Conservation (phyloP, 2,113 vertebrate species). For the Spilogale gracilis region DNA sequence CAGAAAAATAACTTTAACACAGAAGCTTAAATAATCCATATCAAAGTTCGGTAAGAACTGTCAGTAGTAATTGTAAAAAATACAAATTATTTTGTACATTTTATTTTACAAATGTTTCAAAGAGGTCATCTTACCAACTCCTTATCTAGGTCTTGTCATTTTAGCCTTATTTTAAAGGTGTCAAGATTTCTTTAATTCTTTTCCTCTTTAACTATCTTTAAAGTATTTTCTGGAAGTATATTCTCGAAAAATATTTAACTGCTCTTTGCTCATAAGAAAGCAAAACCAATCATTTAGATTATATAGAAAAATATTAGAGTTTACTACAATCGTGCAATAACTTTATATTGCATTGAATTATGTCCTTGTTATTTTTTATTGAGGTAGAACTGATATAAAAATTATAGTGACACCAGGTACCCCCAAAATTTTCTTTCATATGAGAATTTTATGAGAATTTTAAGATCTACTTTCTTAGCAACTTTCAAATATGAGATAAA, state of each 20-base stretch:
- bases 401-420: background rate
- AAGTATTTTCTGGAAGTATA: background rate
- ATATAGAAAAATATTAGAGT: background rate
- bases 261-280: background rate
- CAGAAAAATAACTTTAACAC: background rate
- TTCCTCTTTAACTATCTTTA: background rate
- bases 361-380: background rate
- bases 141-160: slow-evolving; percentile 4
- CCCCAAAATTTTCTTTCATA: too few species aligned
- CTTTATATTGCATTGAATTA: background rate
- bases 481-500: background rate
- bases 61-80: background rate
- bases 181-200: background rate
- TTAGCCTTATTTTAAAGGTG: background rate
- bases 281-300: background rate
- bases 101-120: slow-evolving; percentile 22
- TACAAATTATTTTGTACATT: background rate
- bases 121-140: background rate
- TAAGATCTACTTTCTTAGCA: background rate
- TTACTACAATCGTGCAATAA: background rate
- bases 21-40: background rate
- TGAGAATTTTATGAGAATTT: background rate
- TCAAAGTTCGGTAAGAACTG: background rate
- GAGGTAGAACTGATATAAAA: background rate
- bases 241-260: background rate